These are phyloP conservation scores for Tipula unca DNA, from an alignment of 2,888 invertebrate genomes.

Conservation along the genomic window DNA sequence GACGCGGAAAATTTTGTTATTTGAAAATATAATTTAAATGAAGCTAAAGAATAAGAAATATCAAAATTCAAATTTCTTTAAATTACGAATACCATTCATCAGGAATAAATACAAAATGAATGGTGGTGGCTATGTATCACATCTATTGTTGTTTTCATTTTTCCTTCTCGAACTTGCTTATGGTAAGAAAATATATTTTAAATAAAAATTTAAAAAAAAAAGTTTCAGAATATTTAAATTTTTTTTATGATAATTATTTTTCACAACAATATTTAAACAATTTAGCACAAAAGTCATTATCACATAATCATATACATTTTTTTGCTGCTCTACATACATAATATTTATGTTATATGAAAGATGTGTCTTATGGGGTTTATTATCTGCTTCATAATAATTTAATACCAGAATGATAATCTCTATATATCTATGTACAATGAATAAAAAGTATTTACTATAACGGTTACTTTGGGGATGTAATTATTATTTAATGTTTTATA, in stretches of 20 bases:
- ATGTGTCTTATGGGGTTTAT: not conserved
- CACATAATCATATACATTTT: not conserved
- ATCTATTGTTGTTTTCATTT: not conserved
- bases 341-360: not conserved
- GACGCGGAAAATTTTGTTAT: not conserved
- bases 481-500: not conserved
- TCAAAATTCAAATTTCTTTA: not conserved
- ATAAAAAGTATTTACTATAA: not conserved
- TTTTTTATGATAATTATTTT: not conserved
- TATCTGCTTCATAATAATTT: not conserved
- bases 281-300: not conserved
- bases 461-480: not conserved
- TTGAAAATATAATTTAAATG: not conserved
- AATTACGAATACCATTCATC: not conserved
- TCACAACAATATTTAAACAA: not conserved
- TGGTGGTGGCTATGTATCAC: conserved; percentile 1
- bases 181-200: not conserved
- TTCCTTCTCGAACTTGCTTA: conserved; percentile 16
- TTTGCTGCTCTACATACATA: not conserved
- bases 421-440: not conserved
- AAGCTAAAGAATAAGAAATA: not conserved
- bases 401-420: not conserved
- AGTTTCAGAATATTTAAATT: not conserved
- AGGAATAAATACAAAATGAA: conserved; percentile 15
- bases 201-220: too few relatives aligned